Conservation (phyloP, 35 echinoderm and acorn worm genomes). For the Ophioderma brevispina region DNA sequence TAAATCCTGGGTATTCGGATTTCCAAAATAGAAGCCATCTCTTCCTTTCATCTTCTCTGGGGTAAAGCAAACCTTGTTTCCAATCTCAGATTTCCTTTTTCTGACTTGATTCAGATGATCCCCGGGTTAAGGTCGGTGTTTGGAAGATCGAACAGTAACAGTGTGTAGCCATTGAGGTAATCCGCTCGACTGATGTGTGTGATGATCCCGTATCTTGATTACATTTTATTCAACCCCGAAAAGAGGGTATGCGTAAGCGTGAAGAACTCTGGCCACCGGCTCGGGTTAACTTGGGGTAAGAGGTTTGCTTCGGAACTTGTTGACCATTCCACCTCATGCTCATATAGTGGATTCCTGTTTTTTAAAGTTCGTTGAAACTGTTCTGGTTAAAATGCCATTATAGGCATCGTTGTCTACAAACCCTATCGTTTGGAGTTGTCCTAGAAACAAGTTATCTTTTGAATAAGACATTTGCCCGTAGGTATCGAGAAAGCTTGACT, state of each 20-base stretch:
- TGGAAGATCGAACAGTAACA: constrained; percentile 52
- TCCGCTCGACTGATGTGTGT: constrained; percentile 61
- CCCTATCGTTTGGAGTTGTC: constrained; percentile 33
- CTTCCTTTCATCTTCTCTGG: too few relatives aligned
- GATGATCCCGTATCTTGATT: constrained; percentile 48
- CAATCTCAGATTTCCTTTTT: constrained; percentile 54
- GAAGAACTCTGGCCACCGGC: background rate
- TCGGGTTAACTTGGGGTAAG: background rate
- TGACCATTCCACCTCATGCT: constrained; percentile 14
- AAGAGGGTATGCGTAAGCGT: constrained; percentile 58
- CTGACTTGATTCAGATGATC: constrained; percentile 43
- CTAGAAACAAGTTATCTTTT: constrained; percentile 26
- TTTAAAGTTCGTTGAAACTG: constrained; percentile 34
- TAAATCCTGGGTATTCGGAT: too few relatives aligned
- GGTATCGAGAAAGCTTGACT: constrained; percentile 23
- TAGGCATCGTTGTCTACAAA: constrained; percentile 44
- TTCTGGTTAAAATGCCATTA: constrained; percentile 38
- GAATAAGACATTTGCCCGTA: constrained; percentile 15
- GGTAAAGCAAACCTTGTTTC: constrained; percentile 52
- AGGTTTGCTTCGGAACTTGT: background rate
- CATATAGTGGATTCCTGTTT: constrained; percentile 35
- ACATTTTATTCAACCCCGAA: constrained; percentile 54
- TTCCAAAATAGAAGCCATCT: too few relatives aligned
- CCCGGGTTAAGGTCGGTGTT: constrained; percentile 49
- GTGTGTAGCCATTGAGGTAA: constrained; percentile 51